Conservation (phyloP, 2,113 vertebrate genomes). For the Indicator indicator region DNA sequence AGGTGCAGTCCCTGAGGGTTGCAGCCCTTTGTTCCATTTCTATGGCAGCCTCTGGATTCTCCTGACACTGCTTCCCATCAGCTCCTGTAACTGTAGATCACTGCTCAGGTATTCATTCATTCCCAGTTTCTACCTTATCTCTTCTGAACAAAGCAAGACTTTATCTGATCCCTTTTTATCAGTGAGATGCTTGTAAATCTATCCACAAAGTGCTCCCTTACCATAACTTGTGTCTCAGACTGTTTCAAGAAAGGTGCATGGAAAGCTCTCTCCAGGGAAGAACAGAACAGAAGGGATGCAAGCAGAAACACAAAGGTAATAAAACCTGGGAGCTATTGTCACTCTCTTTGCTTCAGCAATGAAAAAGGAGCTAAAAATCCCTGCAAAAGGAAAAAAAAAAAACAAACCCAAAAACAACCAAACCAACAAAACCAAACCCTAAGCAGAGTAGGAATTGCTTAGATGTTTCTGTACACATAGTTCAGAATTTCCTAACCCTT, state of each 20-base stretch:
- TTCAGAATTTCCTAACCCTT: neutral
- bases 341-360: neutral
- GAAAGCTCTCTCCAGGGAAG: neutral
- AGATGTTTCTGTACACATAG: neutral
- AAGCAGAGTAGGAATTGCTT: neutral
- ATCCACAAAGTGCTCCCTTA: neutral
- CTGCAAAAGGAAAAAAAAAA: neutral
- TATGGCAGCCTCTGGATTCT: slow-evolving; percentile 38
- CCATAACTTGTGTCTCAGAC: neutral
- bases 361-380: neutral
- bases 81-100: slow-evolving; percentile 57
- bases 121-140: slow-evolving; percentile 37
- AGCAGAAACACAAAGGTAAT: neutral
- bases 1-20: slow-evolving; percentile 34
- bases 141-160: slow-evolving; percentile 19
- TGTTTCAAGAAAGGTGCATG: neutral
- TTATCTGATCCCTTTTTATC: slow-evolving; percentile 53
- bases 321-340: slow-evolving; percentile 15
- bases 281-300: neutral
- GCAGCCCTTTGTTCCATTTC: slow-evolving; percentile 40
- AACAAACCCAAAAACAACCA: no score
- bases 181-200: slow-evolving; percentile 20
- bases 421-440: no score
- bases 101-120: neutral
- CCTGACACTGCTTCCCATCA: neutral